Conservation (phyloP, 2,113 vertebrate species). For the Anas platyrhynchos region DNA sequence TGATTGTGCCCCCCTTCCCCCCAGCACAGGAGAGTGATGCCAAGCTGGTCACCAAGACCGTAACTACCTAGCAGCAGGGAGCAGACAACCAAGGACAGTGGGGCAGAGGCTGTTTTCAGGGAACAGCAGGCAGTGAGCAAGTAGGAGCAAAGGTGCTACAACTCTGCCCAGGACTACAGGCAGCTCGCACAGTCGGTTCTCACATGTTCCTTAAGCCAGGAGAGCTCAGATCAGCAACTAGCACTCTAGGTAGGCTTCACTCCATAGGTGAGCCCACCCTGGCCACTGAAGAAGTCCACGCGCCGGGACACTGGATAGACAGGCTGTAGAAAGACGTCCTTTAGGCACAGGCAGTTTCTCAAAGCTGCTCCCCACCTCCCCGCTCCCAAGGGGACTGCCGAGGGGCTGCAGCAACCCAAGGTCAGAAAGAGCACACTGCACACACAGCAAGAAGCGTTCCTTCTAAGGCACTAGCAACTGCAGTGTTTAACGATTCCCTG, state of each 20-base stretch:
- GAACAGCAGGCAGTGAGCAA: not conserved
- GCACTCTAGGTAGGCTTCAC: conserved; percentile 32
- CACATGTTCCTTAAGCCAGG: conserved; percentile 49
- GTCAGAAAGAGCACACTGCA: not conserved
- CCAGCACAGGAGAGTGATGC: conserved; percentile 8
- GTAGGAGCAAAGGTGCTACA: not conserved
- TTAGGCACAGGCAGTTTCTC: not conserved
- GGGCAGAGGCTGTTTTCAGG: not conserved
- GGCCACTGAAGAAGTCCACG: conserved; percentile 10
- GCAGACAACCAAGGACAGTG: not conserved
- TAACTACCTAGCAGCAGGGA: conserved; percentile 11
- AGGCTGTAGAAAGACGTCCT: conserved; percentile 38
- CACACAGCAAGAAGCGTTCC: not conserved
- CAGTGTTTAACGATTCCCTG: not conserved
- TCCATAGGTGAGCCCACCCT: conserved; percentile 47
- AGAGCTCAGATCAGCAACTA: conserved; percentile 22
- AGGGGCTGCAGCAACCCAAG: not conserved
- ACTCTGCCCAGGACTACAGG: not conserved
- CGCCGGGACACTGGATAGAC: not conserved
- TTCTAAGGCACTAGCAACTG: not conserved
- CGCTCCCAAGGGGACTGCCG: not conserved
- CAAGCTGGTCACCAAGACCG: not conserved
- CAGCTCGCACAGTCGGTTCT: not conserved
- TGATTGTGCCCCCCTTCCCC: not conserved
- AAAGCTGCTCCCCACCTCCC: not conserved